Evolutionary conservation across 37 sponge, comb jelly and placozoan genomes (phyloP).

Genomic region (Crambe crambe): DNA sequence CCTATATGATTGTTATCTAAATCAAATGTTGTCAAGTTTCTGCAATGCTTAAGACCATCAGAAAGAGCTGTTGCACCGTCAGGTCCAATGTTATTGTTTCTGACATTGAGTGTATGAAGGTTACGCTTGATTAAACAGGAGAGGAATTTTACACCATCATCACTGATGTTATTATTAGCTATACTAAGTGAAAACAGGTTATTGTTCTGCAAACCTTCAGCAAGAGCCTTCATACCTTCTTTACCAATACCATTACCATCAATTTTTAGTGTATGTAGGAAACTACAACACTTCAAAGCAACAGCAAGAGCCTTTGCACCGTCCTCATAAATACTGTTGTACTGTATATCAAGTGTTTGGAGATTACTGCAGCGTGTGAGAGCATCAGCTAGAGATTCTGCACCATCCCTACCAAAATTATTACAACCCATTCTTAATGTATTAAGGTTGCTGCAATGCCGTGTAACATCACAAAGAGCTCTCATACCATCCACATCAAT

Average conservation of each 20-base stretch:
- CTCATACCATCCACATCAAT: neutral
- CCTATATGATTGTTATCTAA: neutral
- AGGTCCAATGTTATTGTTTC: neutral
- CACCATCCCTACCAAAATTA: neutral
- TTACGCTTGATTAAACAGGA: neutral
- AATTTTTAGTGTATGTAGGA: neutral
- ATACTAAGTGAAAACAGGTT: neutral
- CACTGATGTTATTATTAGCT: neutral
- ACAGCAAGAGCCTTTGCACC: neutral
- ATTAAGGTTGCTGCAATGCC: neutral
- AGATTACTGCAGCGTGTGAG: neutral
- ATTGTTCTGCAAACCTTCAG: neutral
- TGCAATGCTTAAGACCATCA: no score
- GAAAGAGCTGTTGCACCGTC: neutral
- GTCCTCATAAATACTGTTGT: neutral
- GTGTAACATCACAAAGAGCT: neutral
- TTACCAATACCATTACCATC: neutral
- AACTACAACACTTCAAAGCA: neutral
- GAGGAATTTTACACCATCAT: neutral
- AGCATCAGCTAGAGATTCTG: neutral
- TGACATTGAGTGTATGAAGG: neutral
- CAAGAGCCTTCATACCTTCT: neutral
- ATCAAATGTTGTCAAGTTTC: neutral
- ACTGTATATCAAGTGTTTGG: neutral
- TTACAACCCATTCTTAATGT: neutral